Evolutionary conservation across 1,140 invertebrate species (phyloP).

Genomic region (Camponotus pennsylvanicus): DNA sequence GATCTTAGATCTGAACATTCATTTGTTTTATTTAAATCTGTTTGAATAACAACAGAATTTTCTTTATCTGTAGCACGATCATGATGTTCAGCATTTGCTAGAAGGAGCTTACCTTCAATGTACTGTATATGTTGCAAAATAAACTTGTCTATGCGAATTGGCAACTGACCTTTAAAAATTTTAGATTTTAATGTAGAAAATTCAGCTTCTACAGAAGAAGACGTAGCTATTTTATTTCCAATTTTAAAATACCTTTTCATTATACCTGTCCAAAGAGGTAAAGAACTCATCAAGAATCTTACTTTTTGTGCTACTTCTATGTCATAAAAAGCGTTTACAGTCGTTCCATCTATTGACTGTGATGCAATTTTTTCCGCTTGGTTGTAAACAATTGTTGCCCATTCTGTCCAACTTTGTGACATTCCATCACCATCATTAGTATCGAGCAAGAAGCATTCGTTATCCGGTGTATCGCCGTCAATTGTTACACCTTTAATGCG

Average conservation of each 20-base stretch:
- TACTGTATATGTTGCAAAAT: slow-evolving; percentile 49
- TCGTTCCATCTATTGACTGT: slow-evolving; percentile 30
- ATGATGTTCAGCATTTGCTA: slow-evolving; percentile 16
- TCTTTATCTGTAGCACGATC: neutral
- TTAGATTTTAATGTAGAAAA: slow-evolving; percentile 45
- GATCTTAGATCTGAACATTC: neutral
- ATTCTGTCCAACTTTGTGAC: slow-evolving; percentile 36
- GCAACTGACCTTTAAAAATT: slow-evolving; percentile 46
- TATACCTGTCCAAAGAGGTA: neutral
- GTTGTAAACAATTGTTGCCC: slow-evolving; percentile 35
- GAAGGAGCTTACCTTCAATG: slow-evolving; percentile 45
- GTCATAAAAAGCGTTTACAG: slow-evolving; percentile 15
- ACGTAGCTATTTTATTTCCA: slow-evolving; percentile 32
- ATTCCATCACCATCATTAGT: neutral
- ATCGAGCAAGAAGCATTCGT: neutral
- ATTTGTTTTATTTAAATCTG: neutral
- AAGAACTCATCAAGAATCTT: neutral
- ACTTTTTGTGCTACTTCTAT: neutral
- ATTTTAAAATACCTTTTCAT: neutral
- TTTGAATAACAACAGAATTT: neutral
- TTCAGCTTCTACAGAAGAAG: slow-evolving; percentile 49
- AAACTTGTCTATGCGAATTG: slow-evolving; percentile 56
- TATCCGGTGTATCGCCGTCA: slow-evolving; percentile 3
- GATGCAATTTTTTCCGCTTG: slow-evolving; percentile 42
- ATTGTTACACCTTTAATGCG: slow-evolving; percentile 30